A percentile compares a stretch with the other conserved stretches of the same genome.
Evolutionary conservation across 2,113 vertebrate genomes (phyloP).

Genomic region (Neodontobutis hainanensis): DNA sequence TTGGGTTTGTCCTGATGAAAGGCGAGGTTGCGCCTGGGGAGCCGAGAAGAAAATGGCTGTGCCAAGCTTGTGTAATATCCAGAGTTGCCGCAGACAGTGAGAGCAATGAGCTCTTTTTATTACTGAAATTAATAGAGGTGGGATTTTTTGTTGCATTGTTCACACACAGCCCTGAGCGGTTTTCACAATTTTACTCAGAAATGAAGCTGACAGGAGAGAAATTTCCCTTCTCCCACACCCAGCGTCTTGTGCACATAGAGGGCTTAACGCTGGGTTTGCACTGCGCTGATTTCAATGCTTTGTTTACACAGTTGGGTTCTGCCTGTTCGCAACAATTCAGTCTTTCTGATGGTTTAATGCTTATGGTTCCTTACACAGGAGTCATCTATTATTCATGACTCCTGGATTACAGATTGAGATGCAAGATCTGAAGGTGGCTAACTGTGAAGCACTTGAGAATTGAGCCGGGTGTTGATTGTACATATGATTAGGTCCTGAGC

Average conservation of each 20-base stretch:
- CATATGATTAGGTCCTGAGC: not conserved
- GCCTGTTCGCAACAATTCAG: constrained; percentile 56
- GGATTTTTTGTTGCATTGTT: constrained; percentile 82
- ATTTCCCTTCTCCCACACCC: constrained; percentile 35
- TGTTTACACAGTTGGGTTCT: constrained; percentile 66
- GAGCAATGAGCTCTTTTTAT: constrained; percentile 74
- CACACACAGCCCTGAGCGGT: constrained; percentile 68
- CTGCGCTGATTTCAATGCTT: constrained; percentile 55
- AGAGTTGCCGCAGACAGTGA: constrained; percentile 82
- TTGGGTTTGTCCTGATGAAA: constrained; percentile 61
- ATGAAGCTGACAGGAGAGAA: constrained; percentile 65
- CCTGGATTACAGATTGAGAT: constrained; percentile 17
- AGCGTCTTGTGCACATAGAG: constrained; percentile 43
- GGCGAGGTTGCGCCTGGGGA: constrained; percentile 51
- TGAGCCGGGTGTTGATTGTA: no score
- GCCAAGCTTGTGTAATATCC: constrained; percentile 84
- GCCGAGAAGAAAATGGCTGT: constrained; percentile 68
- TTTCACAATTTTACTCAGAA: constrained; percentile 61
- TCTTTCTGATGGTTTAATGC: constrained; percentile 52
- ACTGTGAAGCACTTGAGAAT: not conserved
- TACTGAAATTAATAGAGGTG: constrained; percentile 82
- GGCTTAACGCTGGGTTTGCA: constrained; percentile 59
- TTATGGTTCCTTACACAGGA: constrained; percentile 44
- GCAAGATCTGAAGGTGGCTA: constrained; percentile 4
- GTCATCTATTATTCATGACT: constrained; percentile 43